These are phyloP conservation scores for Aspidiotus destructor DNA, from an alignment of 2,888 invertebrate genomes.

Conservation along the genomic window DNA sequence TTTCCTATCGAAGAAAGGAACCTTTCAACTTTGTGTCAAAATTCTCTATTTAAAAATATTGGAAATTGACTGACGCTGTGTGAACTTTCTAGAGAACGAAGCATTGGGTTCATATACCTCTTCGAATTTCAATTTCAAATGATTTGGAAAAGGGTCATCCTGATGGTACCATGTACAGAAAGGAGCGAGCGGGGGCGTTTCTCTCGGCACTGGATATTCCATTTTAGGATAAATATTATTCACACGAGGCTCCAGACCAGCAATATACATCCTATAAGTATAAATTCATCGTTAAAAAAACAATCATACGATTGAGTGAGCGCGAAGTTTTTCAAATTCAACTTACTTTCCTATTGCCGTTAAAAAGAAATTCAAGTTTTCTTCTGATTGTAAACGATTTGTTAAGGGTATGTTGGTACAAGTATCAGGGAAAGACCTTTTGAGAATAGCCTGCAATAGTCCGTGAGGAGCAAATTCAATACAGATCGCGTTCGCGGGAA, in stretches of 20 bases:
- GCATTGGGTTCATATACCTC: too few relatives aligned
- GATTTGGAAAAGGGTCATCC: conserved; percentile 43
- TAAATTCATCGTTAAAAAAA: not conserved
- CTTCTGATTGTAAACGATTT: conserved; percentile 47
- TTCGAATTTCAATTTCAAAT: not conserved
- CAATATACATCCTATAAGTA: conserved; percentile 52
- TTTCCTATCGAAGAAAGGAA: too few relatives aligned
- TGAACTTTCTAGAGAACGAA: too few relatives aligned
- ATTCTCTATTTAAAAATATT: too few relatives aligned
- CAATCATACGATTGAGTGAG: too few relatives aligned
- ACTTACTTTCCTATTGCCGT: conserved; percentile 56
- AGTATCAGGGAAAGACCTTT: conserved; percentile 48
- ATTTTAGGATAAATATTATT: conserved; percentile 65
- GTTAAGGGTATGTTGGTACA: conserved; percentile 65
- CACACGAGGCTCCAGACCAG: conserved; percentile 64
- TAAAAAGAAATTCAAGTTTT: conserved; percentile 49
- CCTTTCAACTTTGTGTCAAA: too few relatives aligned
- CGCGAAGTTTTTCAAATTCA: too few relatives aligned
- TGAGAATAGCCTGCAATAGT: conserved; percentile 73
- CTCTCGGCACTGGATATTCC: conserved; percentile 70
- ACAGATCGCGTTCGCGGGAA: conserved; percentile 69
- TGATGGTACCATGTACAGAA: conserved; percentile 72
- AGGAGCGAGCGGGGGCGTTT: conserved; percentile 74
- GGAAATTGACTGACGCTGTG: too few relatives aligned
- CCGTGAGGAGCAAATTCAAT: conserved; percentile 87